These are phyloP conservation scores for Delphinapterus leucas DNA, from an alignment of 2,113 vertebrate genomes.

Conservation along the genomic window DNA sequence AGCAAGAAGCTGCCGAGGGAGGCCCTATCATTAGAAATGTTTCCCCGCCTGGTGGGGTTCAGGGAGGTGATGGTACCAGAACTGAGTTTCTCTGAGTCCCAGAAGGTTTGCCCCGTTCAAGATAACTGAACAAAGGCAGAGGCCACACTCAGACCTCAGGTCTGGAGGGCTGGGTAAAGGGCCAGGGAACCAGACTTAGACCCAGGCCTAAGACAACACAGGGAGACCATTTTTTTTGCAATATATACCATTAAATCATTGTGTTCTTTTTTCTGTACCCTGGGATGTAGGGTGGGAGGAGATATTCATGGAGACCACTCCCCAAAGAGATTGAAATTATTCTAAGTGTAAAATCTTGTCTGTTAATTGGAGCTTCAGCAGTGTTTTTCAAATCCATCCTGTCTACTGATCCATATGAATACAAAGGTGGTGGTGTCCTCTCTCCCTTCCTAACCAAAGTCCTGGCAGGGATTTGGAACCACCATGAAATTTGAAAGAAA, in stretches of 20 bases:
- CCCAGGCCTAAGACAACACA: conserved; percentile 7
- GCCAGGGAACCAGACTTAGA: conserved; percentile 22
- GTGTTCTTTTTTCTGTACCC: not conserved
- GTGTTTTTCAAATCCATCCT: conserved; percentile 35
- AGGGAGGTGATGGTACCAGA: not conserved
- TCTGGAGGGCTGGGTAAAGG: not conserved
- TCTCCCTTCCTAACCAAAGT: not conserved
- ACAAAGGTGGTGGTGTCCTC: conserved; percentile 15
- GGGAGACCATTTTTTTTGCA: not conserved
- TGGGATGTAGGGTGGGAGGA: not conserved
- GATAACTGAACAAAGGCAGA: conserved; percentile 61
- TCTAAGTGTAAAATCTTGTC: conserved; percentile 29
- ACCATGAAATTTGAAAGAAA: conserved; percentile 29
- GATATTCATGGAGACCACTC: not conserved
- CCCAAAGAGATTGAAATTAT: conserved; percentile 35
- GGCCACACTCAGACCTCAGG: not conserved
- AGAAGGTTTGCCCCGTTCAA: not conserved
- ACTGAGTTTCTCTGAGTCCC: not conserved
- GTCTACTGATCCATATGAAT: conserved; percentile 17
- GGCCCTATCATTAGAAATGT: not conserved
- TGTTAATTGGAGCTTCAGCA: not conserved
- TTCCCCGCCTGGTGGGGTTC: not conserved
- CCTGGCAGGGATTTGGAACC: not conserved
- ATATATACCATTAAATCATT: not conserved
- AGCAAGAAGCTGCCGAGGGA: not conserved